Conservation (phyloP, 2,888 invertebrate species). For the Ecdyonurus torrentis region DNA sequence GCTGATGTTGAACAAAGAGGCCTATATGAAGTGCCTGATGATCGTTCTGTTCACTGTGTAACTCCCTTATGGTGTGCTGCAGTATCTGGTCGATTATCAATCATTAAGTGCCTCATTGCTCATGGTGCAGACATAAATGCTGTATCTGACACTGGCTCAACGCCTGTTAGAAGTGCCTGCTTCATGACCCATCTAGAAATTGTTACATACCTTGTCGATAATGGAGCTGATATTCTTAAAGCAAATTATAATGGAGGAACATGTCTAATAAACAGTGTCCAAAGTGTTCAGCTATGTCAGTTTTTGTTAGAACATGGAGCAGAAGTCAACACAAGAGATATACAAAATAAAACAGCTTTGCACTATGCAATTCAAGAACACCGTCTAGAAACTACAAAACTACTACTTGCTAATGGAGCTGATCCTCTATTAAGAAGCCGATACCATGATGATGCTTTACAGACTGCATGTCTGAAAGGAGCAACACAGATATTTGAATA, state of each 20-base stretch:
- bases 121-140: constrained; percentile 77
- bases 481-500: constrained; percentile 54
- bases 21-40: constrained; percentile 68
- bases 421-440: constrained; percentile 58
- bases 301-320: constrained; percentile 40
- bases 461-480: constrained; percentile 69
- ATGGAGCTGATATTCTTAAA: constrained; percentile 66
- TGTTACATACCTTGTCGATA: constrained; percentile 49
- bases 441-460: constrained; percentile 76
- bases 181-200: constrained; percentile 79
- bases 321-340: constrained; percentile 65
- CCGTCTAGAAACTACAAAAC: constrained; percentile 62
- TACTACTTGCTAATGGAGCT: constrained; percentile 64
- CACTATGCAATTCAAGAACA: constrained; percentile 86
- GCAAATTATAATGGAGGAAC: constrained; percentile 87
- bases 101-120: constrained; percentile 58
- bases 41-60: constrained; percentile 60
- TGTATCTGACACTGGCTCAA: constrained; percentile 72
- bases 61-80: constrained; percentile 88
- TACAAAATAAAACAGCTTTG: constrained; percentile 77
- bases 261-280: constrained; percentile 84
- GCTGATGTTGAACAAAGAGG: constrained; percentile 79
- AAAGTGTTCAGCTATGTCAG: constrained; percentile 63
- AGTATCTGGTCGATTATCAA: constrained; percentile 61
- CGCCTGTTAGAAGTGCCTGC: constrained; percentile 79